A percentile compares a stretch with the other conserved stretches of the same genome.
Conservation (phyloP, 2,888 invertebrate genomes). For the Ganaspis brasiliensis region DNA sequence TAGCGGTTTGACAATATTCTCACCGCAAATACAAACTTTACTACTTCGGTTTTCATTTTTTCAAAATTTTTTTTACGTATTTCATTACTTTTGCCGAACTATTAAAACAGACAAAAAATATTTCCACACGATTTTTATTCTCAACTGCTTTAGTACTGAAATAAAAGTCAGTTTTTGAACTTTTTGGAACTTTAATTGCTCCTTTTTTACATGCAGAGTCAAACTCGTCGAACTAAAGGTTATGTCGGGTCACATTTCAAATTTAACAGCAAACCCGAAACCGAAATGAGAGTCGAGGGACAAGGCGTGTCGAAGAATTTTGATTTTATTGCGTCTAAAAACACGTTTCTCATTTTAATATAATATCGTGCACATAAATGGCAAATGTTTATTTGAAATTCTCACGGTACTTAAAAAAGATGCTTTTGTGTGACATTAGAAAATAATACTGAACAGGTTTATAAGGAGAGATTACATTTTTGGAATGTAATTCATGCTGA, state of each 20-base stretch:
- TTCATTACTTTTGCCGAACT: neutral
- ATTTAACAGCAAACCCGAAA: slow-evolving; percentile 29
- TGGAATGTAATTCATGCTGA: no score
- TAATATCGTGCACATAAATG: neutral
- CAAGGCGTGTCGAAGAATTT: slow-evolving; percentile 29
- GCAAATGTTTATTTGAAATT: neutral
- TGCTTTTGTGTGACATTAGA: no score
- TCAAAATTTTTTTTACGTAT: neutral
- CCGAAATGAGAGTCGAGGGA: neutral
- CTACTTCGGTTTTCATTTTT: no score
- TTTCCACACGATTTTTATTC: no score
- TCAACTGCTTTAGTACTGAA: no score
- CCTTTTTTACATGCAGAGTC: neutral
- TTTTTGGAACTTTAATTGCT: slow-evolving; percentile 8
- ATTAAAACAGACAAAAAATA: neutral
- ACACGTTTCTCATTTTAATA: slow-evolving; percentile 16
- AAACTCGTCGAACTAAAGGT: neutral
- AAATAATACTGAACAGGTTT: no score
- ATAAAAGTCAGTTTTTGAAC: neutral
- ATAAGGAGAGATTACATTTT: no score
- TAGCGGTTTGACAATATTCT: no score
- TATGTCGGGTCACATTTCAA: slow-evolving; percentile 17
- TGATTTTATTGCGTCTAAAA: slow-evolving; percentile 18
- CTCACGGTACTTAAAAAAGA: slow-evolving; percentile 23
- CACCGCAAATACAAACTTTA: no score